Conservation (phyloP, 2,888 invertebrate genomes). For the Halictus ligatus region DNA sequence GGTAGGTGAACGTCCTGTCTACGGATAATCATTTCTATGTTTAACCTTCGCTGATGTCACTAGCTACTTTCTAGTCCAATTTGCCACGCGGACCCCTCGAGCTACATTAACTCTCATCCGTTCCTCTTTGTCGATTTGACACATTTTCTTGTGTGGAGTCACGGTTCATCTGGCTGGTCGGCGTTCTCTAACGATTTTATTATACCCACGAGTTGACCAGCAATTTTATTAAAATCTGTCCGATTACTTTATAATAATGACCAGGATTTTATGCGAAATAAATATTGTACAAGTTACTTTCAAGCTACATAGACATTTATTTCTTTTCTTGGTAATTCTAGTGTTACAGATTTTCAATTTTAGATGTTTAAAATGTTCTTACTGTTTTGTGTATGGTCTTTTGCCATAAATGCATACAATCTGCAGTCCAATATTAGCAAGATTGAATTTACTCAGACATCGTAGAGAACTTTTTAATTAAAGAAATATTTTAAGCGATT, state of each 20-base stretch:
- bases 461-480: no score
- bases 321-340: no score
- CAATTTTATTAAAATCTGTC: background rate
- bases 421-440: no score
- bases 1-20: conserved; percentile 86
- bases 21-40: background rate
- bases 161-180: background rate
- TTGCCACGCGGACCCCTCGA: background rate
- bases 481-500: no score
- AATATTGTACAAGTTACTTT: no score
- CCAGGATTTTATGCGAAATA: no score
- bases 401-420: no score
- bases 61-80: background rate
- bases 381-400: no score
- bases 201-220: background rate
- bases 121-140: background rate
- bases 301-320: no score
- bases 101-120: conserved; percentile 10
- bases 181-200: background rate
- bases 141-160: background rate
- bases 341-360: no score
- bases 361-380: no score
- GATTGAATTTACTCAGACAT: no score
- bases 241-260: background rate
- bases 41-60: background rate